Evolutionary conservation across 2,888 invertebrate genomes (phyloP).

Genomic region (Meghimatium bilineatum): DNA sequence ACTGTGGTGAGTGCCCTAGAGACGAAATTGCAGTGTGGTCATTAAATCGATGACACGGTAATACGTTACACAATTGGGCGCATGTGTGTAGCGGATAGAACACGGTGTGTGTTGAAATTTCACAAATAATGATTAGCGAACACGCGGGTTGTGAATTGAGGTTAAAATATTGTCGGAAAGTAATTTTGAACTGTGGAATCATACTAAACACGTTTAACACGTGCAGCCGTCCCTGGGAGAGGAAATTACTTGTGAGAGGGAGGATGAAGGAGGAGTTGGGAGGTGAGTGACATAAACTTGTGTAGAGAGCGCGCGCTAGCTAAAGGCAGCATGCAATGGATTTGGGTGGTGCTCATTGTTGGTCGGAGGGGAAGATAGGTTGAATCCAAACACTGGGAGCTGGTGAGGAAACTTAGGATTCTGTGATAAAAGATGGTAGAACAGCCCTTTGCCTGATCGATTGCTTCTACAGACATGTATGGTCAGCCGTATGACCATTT

Average conservation of each 20-base stretch:
- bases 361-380: not conserved
- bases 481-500: not conserved
- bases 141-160: not conserved
- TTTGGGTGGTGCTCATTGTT: slow-evolving; percentile 2
- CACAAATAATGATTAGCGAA: not conserved
- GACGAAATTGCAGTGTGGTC: not conserved
- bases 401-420: not conserved
- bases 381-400: not conserved
- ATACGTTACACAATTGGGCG: not conserved
- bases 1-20: not conserved
- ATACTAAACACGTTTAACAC: not conserved
- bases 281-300: not conserved
- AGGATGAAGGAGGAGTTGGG: slow-evolving; percentile 1
- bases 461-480: not conserved
- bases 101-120: not conserved
- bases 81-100: not conserved
- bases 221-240: not conserved
- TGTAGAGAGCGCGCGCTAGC: slow-evolving; percentile 5
- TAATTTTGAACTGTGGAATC: not conserved
- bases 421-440: not conserved
- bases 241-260: not conserved
- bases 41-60: not conserved
- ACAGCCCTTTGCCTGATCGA: not conserved
- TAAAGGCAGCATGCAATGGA: not conserved
- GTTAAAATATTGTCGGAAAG: not conserved